Percentiles rank a stretch among this genome's conserved stretches.
Conservation (phyloP, 1,140 invertebrate genomes). For the Tetragonula clypearis region DNA sequence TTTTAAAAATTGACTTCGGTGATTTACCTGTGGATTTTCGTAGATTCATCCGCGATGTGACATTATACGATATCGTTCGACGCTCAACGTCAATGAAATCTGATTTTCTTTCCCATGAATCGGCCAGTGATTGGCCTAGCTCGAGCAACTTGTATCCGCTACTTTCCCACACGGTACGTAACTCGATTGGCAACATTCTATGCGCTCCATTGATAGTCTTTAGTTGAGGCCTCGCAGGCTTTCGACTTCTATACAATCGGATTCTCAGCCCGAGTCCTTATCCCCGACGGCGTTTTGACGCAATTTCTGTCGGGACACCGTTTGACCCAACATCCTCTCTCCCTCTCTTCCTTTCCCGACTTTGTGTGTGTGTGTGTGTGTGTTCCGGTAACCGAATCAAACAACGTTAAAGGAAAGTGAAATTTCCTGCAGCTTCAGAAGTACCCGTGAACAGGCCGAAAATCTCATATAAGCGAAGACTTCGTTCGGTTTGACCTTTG, state of each 20-base stretch:
- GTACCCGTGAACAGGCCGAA: neutral
- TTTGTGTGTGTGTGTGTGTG: too few species aligned
- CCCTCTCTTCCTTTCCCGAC: neutral
- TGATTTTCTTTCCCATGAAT: constrained; percentile 68
- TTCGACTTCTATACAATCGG: constrained; percentile 61
- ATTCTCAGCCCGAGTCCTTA: constrained; percentile 44
- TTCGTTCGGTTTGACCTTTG: neutral
- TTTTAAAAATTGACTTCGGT: too few species aligned
- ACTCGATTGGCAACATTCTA: constrained; percentile 54
- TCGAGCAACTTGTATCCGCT: constrained; percentile 47
- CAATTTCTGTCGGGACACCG: neutral
- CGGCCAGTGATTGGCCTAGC: constrained; percentile 61
- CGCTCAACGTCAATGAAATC: constrained; percentile 56
- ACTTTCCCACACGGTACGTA: constrained; percentile 41
- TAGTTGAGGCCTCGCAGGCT: constrained; percentile 41
- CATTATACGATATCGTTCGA: constrained; percentile 38
- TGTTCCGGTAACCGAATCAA: constrained; percentile 17
- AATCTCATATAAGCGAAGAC: neutral
- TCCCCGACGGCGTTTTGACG: constrained; percentile 8
- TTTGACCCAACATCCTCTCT: neutral
- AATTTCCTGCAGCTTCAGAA: constrained; percentile 16
- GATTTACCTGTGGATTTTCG: neutral
- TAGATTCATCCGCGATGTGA: neutral
- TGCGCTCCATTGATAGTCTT: constrained; percentile 57
- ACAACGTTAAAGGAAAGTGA: constrained; percentile 10